Base-by-base conservation (phyloP, 2,797 vertebrate species). In the Coregonus ussuriensis region DNA sequence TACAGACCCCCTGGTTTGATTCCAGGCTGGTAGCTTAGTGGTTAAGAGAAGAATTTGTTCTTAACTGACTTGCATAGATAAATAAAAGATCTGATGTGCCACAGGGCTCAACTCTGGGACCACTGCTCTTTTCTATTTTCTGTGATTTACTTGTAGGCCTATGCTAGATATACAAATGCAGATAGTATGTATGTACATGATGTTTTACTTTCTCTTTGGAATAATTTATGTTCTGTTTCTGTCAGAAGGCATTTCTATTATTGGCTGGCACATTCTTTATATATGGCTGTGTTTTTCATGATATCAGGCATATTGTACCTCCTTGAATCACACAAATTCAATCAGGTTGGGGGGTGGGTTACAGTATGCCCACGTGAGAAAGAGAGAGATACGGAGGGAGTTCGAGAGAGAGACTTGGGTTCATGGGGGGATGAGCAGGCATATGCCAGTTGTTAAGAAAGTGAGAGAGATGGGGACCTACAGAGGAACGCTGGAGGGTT, bases 371-470 rank as follows among this genome's bases (percentile, higher is more conserved):
- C 29, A 81, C 29, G 82, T 41, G 37, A 41, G 52, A 67, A 53
- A 52, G 47, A 70, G 70, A 74, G 79, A 80, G 86, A 80, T 59
- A 2, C 76, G 1, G 78, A 47, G 2, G 41, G 9, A 47, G 41
- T 16, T 59, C 29, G 67, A 75, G 79, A 74, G 75, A 74, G 79
- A 71, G 21, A 75, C 47, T 75, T 75, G 54, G 75, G 76, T 31
- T 82, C 79, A 86, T 67, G 79, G 79, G 79, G 81, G 81, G 84
- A 76, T 81, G 83, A 77, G 72, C 71, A 88, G 88, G 89, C 92
- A 93, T 93, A 93, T 93, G 93, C 90, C 87, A 85, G 87, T 91
- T 88, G 89, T 93, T 91, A 87, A 85, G 77, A 83, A 82, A 81
- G 83, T 79, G 81, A 82, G 83, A 88, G 87, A 86, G 86, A 91